Percentiles rank a stretch among this genome's conserved stretches.
These are phyloP conservation scores for Macrocentrus cingulum DNA, from an alignment of 1,140 invertebrate species.

Conservation along the genomic window DNA sequence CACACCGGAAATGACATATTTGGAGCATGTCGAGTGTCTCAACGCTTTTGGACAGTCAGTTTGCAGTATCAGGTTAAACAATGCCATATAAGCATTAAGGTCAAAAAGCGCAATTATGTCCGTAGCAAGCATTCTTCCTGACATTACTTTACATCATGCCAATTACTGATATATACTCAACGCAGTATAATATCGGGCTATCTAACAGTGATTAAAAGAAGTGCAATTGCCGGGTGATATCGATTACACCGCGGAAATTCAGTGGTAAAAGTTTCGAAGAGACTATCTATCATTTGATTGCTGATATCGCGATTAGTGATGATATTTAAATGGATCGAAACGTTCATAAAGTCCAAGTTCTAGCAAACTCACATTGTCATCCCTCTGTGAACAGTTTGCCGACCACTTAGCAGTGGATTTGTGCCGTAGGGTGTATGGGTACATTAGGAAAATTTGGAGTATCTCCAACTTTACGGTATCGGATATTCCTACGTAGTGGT, in stretches of 20 bases:
- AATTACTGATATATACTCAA: too few relatives aligned
- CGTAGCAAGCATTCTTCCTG: too few relatives aligned
- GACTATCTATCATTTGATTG: too few relatives aligned
- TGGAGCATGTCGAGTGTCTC: conserved; percentile 44
- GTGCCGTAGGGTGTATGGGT: conserved; percentile 10
- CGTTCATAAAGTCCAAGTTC: conserved; percentile 6
- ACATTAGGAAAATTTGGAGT: conserved; percentile 33
- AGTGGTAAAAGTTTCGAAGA: too few relatives aligned
- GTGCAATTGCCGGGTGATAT: too few relatives aligned
- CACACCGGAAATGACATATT: conserved; percentile 42
- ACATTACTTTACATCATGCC: too few relatives aligned
- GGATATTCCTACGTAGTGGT: neutral
- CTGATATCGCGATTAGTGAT: too few relatives aligned
- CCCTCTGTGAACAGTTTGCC: neutral
- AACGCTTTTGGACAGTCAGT: conserved; percentile 1
- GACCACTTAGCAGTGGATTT: neutral
- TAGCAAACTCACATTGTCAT: too few relatives aligned
- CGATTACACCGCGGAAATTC: too few relatives aligned
- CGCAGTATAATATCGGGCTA: too few relatives aligned
- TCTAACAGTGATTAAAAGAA: too few relatives aligned
- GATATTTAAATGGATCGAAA: neutral
- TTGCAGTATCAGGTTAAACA: too few relatives aligned
- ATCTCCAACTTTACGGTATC: conserved; percentile 31
- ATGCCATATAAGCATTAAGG: neutral
- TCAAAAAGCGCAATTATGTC: conserved; percentile 4